A percentile compares a stretch with the other conserved stretches of the same genome.
These are phyloP conservation scores for Microtus richardsoni DNA, from an alignment of 2,113 vertebrate species.

Conservation along the genomic window DNA sequence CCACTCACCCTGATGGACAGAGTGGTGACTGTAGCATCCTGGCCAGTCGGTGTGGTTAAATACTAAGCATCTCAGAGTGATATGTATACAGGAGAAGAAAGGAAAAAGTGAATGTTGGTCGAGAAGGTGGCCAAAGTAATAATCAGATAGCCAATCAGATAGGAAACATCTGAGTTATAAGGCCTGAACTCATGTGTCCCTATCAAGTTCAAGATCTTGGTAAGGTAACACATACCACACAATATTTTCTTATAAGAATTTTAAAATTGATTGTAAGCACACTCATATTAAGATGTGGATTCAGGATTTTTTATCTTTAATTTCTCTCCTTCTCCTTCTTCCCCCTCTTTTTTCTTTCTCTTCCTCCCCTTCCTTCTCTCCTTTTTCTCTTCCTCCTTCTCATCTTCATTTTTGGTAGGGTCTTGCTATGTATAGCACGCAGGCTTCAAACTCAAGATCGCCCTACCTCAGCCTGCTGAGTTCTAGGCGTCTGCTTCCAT, in stretches of 20 bases:
- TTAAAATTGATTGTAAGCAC: background rate
- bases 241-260: background rate
- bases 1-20: background rate
- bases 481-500: background rate
- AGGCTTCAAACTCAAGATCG: background rate
- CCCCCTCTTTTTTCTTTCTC: no score
- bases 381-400: background rate
- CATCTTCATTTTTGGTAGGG: background rate
- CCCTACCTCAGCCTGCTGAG: background rate
- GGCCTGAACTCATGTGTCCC: background rate
- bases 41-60: background rate
- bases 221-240: background rate
- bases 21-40: background rate
- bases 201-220: background rate
- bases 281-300: background rate
- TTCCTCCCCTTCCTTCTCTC: background rate
- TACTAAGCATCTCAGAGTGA: fast-evolving
- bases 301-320: background rate
- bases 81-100: background rate
- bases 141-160: background rate
- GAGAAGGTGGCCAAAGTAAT: background rate
- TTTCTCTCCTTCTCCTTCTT: background rate
- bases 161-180: fast-evolving
- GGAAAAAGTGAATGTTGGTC: background rate
- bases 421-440: background rate